Conservation (phyloP, 2,888 invertebrate genomes). For the Eretmocerus hayati region DNA sequence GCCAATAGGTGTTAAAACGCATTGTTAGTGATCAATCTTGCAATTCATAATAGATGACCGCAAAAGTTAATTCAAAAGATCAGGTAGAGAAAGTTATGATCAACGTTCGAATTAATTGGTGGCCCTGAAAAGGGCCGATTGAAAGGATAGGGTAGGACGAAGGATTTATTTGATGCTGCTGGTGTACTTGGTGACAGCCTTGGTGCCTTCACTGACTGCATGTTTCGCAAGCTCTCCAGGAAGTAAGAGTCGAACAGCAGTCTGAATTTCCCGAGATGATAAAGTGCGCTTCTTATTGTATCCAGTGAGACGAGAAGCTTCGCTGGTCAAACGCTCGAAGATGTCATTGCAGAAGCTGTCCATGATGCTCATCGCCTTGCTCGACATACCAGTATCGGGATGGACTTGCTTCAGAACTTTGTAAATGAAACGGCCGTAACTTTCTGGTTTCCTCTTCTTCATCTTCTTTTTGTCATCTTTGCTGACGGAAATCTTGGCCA, state of each 20-base stretch:
- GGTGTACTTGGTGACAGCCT: slow-evolving; percentile 13
- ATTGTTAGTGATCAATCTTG: no score
- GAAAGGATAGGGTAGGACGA: slow-evolving; percentile 10
- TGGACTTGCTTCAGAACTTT: no score
- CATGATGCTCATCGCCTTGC: no score
- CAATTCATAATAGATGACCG: no score
- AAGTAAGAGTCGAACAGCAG: slow-evolving; percentile 54
- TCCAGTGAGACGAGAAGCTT: slow-evolving; percentile 30
- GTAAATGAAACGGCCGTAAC: slow-evolving; percentile 49
- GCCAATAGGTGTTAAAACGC: no score
- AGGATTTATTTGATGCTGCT: slow-evolving; percentile 17
- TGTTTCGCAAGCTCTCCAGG: slow-evolving; percentile 25
- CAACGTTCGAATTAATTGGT: no score
- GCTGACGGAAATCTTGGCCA: no score
- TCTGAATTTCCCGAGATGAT: slow-evolving; percentile 62
- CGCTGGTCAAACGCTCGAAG: slow-evolving; percentile 35
- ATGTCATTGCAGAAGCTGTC: slow-evolving; percentile 41
- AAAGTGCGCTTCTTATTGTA: slow-evolving; percentile 53
- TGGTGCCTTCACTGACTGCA: no score
- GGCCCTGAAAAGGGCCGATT: no score
- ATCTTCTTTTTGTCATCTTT: background rate
- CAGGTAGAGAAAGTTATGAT: no score
- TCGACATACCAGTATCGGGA: no score
- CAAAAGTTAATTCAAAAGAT: no score
- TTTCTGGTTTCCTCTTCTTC: background rate